Evolutionary conservation across 2,797 vertebrate genomes (phyloP).

Genomic region (Hydrolagus colliei): DNA sequence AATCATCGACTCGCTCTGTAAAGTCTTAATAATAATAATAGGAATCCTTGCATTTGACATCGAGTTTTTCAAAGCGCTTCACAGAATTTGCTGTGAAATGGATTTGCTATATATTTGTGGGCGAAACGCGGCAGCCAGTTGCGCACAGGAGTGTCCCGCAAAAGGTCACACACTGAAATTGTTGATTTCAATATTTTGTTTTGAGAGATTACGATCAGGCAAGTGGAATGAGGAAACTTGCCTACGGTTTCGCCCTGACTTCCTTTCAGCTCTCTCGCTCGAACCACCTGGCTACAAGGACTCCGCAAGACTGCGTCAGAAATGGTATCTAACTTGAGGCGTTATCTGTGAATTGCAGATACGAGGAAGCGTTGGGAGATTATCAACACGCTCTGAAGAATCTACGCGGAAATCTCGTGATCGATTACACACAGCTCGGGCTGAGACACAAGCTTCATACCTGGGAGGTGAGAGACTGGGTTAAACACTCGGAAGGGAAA

Average conservation of each 20-base stretch:
- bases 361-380: slow-evolving; percentile 71
- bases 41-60: no score
- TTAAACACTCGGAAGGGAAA: no score
- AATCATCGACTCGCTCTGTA: no score
- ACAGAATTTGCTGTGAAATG: no score
- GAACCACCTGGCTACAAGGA: background rate
- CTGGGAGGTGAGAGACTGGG: slow-evolving; percentile 69
- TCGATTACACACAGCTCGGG: slow-evolving; percentile 85
- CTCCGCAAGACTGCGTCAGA: background rate
- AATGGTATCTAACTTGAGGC: background rate
- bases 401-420: slow-evolving; percentile 68
- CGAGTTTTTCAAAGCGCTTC: no score
- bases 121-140: no score
- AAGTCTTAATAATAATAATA: no score
- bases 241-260: background rate
- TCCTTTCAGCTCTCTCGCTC: slow-evolving; percentile 7
- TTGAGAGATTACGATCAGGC: no score
- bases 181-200: no score
- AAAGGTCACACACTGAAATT: no score
- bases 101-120: no score
- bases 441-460: slow-evolving; percentile 69
- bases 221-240: background rate
- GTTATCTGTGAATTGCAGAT: slow-evolving; percentile 47
- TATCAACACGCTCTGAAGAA: slow-evolving; percentile 67
- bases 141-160: no score